A percentile compares a stretch with the other conserved stretches of the same genome.
Evolutionary conservation across 2,113 vertebrate genomes (phyloP).

Genomic region (Artemisiospiza belli): DNA sequence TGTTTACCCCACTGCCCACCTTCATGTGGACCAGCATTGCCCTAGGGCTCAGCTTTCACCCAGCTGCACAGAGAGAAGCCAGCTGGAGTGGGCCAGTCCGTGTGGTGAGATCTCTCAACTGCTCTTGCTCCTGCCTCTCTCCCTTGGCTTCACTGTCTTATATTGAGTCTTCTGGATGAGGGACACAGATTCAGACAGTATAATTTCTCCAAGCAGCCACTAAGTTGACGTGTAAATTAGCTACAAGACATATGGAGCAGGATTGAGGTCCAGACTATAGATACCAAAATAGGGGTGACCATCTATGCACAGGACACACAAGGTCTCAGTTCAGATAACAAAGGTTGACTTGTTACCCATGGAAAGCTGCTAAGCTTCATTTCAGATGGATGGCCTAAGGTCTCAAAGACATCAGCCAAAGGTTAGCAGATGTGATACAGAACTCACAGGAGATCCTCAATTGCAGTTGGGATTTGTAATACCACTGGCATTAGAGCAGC

Average conservation of each 20-base stretch:
- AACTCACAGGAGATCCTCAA: neutral
- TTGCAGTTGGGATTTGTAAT: neutral
- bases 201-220: neutral
- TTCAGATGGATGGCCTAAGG: neutral
- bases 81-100: neutral
- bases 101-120: fast-evolving
- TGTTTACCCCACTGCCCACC: neutral
- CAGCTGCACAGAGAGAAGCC: neutral
- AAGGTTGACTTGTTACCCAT: neutral
- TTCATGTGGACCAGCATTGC: neutral
- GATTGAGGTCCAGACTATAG: neutral
- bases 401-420: neutral
- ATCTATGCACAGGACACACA: neutral
- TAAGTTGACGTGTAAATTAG: neutral
- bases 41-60: neutral
- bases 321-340: neutral
- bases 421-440: neutral
- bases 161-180: neutral
- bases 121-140: neutral
- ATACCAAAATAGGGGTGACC: neutral
- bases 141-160: neutral
- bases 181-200: neutral
- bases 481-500: neutral
- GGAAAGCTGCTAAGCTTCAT: neutral
- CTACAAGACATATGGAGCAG: neutral